Percentiles rank a stretch among this genome's conserved stretches.
phyloP scores from a whole-genome alignment of 2,113 vertebrate species.

The Mesoclemmys tuberculata region DNA sequence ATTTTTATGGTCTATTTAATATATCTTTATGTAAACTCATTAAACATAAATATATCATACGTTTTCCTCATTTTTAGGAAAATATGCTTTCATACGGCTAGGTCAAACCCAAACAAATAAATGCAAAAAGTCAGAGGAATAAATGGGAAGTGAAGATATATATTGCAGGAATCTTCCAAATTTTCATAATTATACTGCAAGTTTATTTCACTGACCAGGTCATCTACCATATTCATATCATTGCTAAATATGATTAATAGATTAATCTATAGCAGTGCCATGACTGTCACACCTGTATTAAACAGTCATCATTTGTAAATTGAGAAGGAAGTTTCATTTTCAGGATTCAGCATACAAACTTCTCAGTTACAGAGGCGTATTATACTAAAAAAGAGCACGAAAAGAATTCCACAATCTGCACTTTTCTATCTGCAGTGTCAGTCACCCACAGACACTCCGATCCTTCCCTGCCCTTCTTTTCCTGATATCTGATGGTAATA shows the following conservation, averaged over 20 bases:
- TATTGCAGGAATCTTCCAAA: neutral
- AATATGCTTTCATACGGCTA: neutral
- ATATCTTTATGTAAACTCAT: neutral
- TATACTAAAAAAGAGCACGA: neutral
- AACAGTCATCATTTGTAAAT: neutral
- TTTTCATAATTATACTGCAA: neutral
- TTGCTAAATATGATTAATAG: neutral
- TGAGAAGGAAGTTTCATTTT: neutral
- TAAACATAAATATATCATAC: neutral
- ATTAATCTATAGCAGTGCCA: neutral
- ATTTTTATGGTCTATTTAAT: neutral
- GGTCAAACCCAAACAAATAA: neutral
- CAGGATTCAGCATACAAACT: neutral
- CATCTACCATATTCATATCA: neutral
- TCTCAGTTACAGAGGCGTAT: neutral
- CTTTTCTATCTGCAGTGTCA: neutral
- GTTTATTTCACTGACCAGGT: neutral
- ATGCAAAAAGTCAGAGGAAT: neutral
- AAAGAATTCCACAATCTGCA: neutral
- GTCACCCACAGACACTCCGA: neutral
- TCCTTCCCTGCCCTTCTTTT: neutral
- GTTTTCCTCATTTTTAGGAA: neutral
- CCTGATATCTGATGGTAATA: neutral
- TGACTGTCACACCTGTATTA: neutral
- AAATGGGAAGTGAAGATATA: neutral